Conservation (phyloP, 2,113 vertebrate species). For the Choloepus hoffmanni region DNA sequence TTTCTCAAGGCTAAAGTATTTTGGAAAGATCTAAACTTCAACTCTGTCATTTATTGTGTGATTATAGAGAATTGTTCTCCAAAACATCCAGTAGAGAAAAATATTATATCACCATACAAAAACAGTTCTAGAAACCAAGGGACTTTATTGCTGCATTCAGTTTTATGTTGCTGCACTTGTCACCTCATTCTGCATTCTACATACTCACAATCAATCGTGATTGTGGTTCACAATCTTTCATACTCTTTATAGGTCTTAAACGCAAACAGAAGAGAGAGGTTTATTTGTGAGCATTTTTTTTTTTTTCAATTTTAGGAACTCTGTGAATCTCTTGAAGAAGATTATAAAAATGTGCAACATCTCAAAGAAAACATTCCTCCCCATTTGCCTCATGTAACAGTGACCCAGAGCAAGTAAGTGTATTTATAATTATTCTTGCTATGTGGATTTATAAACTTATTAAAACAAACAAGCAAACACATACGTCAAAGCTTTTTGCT, state of each 20-base stretch:
- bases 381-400: slow-evolving; percentile 70
- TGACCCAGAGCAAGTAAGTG: slow-evolving; percentile 76
- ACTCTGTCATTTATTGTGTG: neutral
- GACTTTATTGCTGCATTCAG: neutral
- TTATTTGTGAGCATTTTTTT: slow-evolving; percentile 2
- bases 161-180: neutral
- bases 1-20: slow-evolving; percentile 44
- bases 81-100: neutral
- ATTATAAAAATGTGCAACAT: slow-evolving; percentile 73
- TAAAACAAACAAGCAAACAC: neutral
- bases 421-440: slow-evolving; percentile 39
- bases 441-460: neutral
- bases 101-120: neutral
- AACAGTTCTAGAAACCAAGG: neutral
- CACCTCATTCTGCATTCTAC: neutral
- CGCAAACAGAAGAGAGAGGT: accelerated
- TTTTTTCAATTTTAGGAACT: slow-evolving; percentile 82
- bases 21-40: slow-evolving; percentile 36
- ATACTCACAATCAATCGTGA: neutral
- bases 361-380: slow-evolving; percentile 82
- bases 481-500: neutral
- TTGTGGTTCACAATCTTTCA: neutral
- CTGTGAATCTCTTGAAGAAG: slow-evolving; percentile 65
- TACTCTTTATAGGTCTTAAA: neutral
- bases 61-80: slow-evolving; percentile 4